These are phyloP conservation scores for Tiliqua scincoides DNA, from an alignment of 2,113 vertebrate species.

Conservation along the genomic window DNA sequence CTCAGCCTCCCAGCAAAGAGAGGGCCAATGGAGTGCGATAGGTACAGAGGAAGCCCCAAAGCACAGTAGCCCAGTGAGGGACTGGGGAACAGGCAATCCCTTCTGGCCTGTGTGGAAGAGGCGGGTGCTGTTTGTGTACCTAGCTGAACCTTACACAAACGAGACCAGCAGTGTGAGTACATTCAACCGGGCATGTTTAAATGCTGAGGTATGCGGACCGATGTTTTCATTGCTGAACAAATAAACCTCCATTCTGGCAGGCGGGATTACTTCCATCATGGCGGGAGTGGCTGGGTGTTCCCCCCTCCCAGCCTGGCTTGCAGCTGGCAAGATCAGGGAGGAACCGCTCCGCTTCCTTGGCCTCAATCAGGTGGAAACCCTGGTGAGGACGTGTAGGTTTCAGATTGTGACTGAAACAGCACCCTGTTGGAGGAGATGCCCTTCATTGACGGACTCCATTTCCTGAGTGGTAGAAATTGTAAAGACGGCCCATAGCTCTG, in stretches of 20 bases:
- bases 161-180: background rate
- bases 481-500: background rate
- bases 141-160: background rate
- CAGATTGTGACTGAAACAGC: background rate
- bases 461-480: background rate
- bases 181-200: background rate
- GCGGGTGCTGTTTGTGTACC: fast-evolving
- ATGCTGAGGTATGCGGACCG: background rate
- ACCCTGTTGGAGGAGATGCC: background rate
- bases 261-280: background rate
- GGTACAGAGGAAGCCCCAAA: background rate
- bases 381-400: background rate
- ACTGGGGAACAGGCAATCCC: background rate
- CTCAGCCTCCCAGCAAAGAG: background rate
- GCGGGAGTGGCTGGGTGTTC: background rate
- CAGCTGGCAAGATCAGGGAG: background rate
- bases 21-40: no score
- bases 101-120: fast-evolving
- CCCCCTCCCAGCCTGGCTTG: background rate
- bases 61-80: background rate
- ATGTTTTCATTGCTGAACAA: slow-evolving; percentile 1
- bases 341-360: fast-evolving
- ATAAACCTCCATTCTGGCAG: slow-evolving; percentile 20
- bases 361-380: fast-evolving
- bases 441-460: background rate